A percentile compares a stretch with the other conserved stretches of the same genome.
Conservation (phyloP, 2,797 vertebrate genomes). For the Myoxocephalus aenaeus region DNA sequence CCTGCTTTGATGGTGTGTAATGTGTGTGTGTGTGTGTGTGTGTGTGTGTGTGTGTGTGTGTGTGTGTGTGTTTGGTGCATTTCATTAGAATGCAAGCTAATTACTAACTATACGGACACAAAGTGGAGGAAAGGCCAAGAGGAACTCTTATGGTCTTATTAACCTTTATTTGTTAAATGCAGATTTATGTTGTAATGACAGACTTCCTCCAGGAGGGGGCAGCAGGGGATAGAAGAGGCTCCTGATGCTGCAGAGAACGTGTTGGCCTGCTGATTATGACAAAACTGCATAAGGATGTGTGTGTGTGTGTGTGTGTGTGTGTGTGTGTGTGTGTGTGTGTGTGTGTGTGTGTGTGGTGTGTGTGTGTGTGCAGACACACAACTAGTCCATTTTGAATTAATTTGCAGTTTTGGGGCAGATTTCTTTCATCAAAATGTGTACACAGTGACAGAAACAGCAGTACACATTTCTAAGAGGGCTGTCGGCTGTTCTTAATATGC, state of each 20-base stretch:
- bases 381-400: background rate
- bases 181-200: conserved; percentile 27
- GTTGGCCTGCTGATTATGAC: background rate
- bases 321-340: too few relatives aligned
- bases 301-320: too few relatives aligned
- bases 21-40: too few relatives aligned
- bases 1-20: too few relatives aligned
- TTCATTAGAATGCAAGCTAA: background rate
- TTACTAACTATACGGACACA: background rate
- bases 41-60: too few relatives aligned
- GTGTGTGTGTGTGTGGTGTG: too few relatives aligned
- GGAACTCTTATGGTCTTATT: background rate
- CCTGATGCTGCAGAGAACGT: background rate
- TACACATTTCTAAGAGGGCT: background rate
- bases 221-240: conserved; percentile 17
- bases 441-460: background rate
- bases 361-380: background rate
- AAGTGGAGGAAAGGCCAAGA: background rate
- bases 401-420: background rate
- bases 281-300: background rate
- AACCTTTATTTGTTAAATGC: background rate
- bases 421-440: background rate
- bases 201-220: conserved; percentile 20
- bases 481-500: background rate
- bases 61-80: too few relatives aligned